Evolutionary conservation across 2,797 vertebrate genomes (phyloP).

Genomic region (Psittacula derbiana): DNA sequence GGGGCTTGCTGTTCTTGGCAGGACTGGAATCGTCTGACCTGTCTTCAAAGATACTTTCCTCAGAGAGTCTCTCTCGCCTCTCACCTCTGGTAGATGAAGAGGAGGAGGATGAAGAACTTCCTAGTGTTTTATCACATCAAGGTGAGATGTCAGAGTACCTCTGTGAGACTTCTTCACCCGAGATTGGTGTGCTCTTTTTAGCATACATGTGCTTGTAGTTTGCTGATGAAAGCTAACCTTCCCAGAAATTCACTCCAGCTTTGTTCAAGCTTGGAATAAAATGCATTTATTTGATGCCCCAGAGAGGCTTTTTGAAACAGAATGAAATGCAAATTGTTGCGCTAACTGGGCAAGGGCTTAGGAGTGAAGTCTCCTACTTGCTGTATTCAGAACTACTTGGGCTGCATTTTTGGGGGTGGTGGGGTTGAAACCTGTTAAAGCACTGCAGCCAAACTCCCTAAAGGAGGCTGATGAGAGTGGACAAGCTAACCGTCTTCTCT

Average conservation of each 20-base stretch:
- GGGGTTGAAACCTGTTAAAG: background rate
- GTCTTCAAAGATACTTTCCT: slow-evolving; percentile 71
- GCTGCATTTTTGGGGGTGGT: accelerated
- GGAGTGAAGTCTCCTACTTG: accelerated
- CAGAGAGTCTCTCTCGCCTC: slow-evolving; percentile 38
- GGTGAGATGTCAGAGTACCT: slow-evolving; percentile 61
- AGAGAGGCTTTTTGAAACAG: background rate
- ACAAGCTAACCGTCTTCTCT: background rate
- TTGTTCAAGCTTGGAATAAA: background rate
- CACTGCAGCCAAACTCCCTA: background rate
- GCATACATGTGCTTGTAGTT: background rate
- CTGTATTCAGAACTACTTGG: background rate
- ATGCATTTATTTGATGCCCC: background rate
- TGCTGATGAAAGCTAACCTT: background rate
- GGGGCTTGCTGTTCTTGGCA: slow-evolving; percentile 1
- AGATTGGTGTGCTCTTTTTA: no score
- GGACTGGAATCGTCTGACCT: slow-evolving; percentile 75
- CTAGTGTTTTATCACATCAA: slow-evolving; percentile 78
- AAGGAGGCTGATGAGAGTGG: background rate
- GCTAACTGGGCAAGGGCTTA: background rate
- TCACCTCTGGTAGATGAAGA: slow-evolving; percentile 76
- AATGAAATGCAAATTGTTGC: background rate
- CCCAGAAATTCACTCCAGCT: background rate
- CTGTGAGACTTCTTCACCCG: accelerated
- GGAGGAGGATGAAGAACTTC: slow-evolving; percentile 84